These are phyloP conservation scores for Meloidogyne floridensis DNA, from an alignment of 1,140 invertebrate genomes.

Conservation along the genomic window DNA sequence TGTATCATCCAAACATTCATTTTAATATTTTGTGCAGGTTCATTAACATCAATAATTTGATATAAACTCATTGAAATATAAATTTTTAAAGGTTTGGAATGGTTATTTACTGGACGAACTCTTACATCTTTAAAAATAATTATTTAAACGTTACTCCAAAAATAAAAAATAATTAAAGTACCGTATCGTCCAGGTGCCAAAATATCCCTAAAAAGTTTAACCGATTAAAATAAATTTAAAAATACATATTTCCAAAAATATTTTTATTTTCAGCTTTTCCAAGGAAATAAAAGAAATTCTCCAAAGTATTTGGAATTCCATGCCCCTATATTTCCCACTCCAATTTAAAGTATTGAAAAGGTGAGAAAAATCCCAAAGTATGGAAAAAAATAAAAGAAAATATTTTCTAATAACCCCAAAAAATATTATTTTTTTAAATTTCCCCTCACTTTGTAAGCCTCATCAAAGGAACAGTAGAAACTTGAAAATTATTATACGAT, in stretches of 20 bases:
- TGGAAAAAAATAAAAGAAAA: too few relatives aligned
- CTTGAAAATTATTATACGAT: constrained; percentile 11
- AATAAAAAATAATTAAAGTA: not conserved
- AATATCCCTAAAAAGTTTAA: constrained; percentile 31
- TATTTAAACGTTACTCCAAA: not conserved
- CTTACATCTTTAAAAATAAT: constrained; percentile 42
- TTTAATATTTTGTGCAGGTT: constrained; percentile 63
- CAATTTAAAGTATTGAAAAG: too few relatives aligned
- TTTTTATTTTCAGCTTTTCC: too few relatives aligned
- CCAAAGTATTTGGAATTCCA: too few relatives aligned
- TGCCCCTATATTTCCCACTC: too few relatives aligned
- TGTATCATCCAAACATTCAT: constrained; percentile 65
- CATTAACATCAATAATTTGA: constrained; percentile 57
- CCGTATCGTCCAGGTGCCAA: constrained; percentile 52
- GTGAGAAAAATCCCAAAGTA: too few relatives aligned
- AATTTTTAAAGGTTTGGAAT: constrained; percentile 57
- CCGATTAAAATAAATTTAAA: not conserved
- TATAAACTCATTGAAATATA: constrained; percentile 63
- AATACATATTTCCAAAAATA: not conserved
- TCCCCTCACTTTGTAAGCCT: constrained; percentile 51
- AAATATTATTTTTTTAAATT: too few relatives aligned
- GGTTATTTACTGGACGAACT: constrained; percentile 60
- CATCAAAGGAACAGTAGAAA: constrained; percentile 57
- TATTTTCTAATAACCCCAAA: too few relatives aligned
- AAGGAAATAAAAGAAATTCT: too few relatives aligned